phyloP scores from a whole-genome alignment of 2,888 invertebrate genomes.

The Tipula helvola region DNA sequence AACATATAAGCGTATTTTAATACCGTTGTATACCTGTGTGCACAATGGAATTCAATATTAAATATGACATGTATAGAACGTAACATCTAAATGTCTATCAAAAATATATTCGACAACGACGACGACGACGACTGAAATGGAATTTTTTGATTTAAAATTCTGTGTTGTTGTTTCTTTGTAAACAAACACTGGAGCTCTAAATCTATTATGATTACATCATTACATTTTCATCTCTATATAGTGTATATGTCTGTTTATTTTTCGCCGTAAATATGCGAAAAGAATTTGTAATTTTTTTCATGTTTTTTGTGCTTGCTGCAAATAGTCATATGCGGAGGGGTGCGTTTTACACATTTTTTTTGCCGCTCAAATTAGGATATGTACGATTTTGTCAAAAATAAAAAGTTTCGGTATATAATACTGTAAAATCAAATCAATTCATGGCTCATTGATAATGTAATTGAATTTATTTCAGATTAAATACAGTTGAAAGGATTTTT shows the following conservation, averaged over 20 bases:
- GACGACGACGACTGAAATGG: background rate
- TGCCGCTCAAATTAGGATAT: background rate
- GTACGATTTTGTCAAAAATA: background rate
- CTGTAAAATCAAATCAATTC: conserved; percentile 5
- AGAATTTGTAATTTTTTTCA: background rate
- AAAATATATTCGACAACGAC: background rate
- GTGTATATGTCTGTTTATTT: background rate
- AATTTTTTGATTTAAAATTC: background rate
- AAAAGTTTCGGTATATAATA: background rate
- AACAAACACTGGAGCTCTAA: background rate
- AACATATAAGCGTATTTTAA: background rate
- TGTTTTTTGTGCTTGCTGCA: background rate
- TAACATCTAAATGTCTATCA: background rate
- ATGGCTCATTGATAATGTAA: conserved; percentile 9
- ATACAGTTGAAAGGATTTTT: background rate
- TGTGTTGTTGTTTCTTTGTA: background rate
- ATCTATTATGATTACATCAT: background rate
- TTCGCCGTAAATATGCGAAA: background rate
- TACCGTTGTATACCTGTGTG: background rate
- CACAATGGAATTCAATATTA: background rate
- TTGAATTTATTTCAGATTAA: conserved; percentile 7
- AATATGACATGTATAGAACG: background rate
- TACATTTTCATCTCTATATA: background rate
- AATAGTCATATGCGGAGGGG: background rate
- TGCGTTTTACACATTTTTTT: background rate